These are phyloP conservation scores for Limnephilus auricula DNA, from an alignment of 2,888 invertebrate species.

Conservation along the genomic window DNA sequence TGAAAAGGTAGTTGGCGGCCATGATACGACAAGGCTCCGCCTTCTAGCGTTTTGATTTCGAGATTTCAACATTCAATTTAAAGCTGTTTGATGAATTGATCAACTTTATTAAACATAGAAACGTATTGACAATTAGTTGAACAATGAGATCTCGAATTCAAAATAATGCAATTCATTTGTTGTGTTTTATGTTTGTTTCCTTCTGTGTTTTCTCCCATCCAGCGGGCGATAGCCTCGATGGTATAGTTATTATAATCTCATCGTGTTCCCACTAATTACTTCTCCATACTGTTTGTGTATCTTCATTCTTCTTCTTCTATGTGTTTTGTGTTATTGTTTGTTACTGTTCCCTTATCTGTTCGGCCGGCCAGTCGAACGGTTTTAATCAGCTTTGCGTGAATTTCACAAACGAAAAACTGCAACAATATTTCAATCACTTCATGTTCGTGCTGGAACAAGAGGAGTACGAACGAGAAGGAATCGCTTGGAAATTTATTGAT, in stretches of 20 bases:
- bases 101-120: not conserved
- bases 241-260: constrained; percentile 24
- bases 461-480: constrained; percentile 94
- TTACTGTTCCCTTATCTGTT: constrained; percentile 69
- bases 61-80: constrained; percentile 42
- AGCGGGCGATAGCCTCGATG: constrained; percentile 23
- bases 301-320: constrained; percentile 46
- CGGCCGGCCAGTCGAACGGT: constrained; percentile 86
- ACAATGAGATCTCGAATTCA: constrained; percentile 51
- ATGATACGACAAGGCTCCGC: constrained; percentile 71
- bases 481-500: constrained; percentile 95
- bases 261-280: constrained; percentile 52
- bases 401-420: constrained; percentile 96
- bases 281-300: constrained; percentile 42
- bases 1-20: constrained; percentile 84
- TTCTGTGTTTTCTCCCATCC: constrained; percentile 40
- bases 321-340: constrained; percentile 67
- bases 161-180: constrained; percentile 31
- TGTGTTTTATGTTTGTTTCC: constrained; percentile 53
- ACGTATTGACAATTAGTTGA: not conserved
- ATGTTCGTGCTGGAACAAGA: constrained; percentile 98
- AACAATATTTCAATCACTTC: constrained; percentile 97
- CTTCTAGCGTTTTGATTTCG: constrained; percentile 40
- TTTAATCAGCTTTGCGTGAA: constrained; percentile 98
- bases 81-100: not conserved